Conservation (phyloP, 2,888 invertebrate genomes). For the Ryuthela nishihirai region DNA sequence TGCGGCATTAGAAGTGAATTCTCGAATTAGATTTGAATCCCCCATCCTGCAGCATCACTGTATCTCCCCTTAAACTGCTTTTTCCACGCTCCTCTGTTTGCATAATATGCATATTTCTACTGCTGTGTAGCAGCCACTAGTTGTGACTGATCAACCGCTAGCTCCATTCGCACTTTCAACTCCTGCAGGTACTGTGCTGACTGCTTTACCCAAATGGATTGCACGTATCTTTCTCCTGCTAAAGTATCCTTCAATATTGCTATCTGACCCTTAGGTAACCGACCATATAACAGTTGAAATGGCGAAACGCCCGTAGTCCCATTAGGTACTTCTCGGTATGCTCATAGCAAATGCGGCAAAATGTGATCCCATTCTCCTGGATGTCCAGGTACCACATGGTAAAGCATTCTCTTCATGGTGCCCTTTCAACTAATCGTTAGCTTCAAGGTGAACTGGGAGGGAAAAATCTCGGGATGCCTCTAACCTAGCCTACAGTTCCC, state of each 20-base stretch:
- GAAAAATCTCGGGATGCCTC: background rate
- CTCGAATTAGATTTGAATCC: too few relatives aligned
- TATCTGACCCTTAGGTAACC: background rate
- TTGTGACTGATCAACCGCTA: background rate
- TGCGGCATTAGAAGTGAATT: too few relatives aligned
- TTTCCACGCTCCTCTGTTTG: background rate
- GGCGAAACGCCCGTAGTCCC: background rate
- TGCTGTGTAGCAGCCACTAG: background rate
- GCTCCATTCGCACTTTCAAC: background rate
- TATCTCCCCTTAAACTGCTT: background rate
- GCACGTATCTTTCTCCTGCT: conserved; percentile 1
- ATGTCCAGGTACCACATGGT: conserved; percentile 4
- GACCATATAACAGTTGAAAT: conserved; percentile 2
- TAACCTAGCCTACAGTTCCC: background rate
- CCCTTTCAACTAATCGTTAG: conserved; percentile 3
- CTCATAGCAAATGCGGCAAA: background rate
- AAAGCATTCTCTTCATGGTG: conserved; percentile 6
- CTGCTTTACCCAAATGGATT: too few relatives aligned
- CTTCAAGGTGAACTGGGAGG: background rate
- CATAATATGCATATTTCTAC: background rate
- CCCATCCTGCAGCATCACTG: too few relatives aligned
- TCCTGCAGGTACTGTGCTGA: background rate
- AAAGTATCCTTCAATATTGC: conserved; percentile 2
- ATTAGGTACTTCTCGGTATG: background rate
- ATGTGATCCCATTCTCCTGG: background rate